Percentiles rank a stretch among this genome's conserved stretches.
Evolutionary conservation across 1,140 invertebrate species (phyloP).

Genomic region (Cydia splendana): DNA sequence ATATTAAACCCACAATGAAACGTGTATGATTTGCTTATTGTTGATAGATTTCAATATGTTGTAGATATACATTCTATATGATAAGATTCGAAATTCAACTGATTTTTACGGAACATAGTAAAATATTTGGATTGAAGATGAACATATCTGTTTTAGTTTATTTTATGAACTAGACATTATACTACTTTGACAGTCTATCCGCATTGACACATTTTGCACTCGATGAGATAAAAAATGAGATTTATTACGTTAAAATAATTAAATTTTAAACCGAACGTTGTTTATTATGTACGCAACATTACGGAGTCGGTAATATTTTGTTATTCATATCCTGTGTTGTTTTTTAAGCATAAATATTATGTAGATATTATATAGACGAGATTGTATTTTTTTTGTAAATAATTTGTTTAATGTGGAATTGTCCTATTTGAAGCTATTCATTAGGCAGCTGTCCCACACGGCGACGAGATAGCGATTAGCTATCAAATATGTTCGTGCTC

Average conservation of each 20-base stretch:
- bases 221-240: neutral
- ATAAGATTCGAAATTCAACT: neutral
- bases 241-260: neutral
- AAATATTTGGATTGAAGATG: conserved; percentile 5
- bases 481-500: too few species aligned
- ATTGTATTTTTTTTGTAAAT: conserved; percentile 64
- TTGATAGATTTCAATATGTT: conserved; percentile 12
- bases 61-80: neutral
- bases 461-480: neutral
- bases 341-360: conserved; percentile 10
- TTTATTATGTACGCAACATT: conserved; percentile 10
- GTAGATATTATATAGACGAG: conserved; percentile 11
- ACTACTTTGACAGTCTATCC: neutral
- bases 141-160: conserved; percentile 3
- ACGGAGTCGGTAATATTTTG: neutral
- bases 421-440: conserved; percentile 51
- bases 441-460: conserved; percentile 29
- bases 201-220: neutral
- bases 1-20: neutral
- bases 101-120: neutral
- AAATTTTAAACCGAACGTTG: neutral
- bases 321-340: neutral
- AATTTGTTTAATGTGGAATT: conserved; percentile 64
- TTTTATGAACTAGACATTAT: neutral
- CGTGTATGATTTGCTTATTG: neutral